Evolutionary conservation across 2,113 vertebrate species (phyloP).

Genomic region (Grammomys surdaster): DNA sequence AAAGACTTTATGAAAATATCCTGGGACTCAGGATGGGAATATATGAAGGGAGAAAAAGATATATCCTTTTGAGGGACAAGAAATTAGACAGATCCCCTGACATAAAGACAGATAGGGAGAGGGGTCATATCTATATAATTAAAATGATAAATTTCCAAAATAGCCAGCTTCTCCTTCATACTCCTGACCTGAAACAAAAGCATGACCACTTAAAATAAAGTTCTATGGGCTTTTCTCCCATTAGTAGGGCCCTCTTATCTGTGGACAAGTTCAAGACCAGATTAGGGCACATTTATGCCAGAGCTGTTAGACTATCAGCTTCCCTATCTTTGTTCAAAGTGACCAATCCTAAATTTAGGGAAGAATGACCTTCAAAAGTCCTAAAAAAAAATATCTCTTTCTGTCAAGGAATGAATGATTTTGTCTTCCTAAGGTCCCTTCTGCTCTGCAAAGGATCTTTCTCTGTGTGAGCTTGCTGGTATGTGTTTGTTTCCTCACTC

Average conservation of each 20-base stretch:
- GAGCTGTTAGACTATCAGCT: not conserved
- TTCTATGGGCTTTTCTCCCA: not conserved
- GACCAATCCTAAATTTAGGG: not conserved
- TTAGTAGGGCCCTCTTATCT: not conserved
- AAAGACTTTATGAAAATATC: not conserved
- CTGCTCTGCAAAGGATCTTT: not conserved
- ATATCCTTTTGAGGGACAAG: not conserved
- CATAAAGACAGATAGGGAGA: not conserved
- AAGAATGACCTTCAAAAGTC: not conserved
- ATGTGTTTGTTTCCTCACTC: not conserved
- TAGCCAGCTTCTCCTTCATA: not conserved
- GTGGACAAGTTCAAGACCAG: not conserved
- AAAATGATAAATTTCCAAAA: not conserved
- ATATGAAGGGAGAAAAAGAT: not conserved
- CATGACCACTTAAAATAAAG: not conserved
- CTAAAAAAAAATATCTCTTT: not conserved
- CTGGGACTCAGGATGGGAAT: not conserved
- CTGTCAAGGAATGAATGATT: not conserved
- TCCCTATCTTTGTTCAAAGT: not conserved
- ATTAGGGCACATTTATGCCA: not conserved
- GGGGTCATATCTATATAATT: not conserved
- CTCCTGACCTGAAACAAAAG: not conserved
- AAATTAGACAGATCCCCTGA: not conserved
- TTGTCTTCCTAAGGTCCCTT: not conserved
- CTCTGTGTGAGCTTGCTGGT: not conserved